Evolutionary conservation across 2,888 invertebrate genomes (phyloP), one percentile per base, ranked within the genome.

Genomic region (Chironomus tentans): DNA sequence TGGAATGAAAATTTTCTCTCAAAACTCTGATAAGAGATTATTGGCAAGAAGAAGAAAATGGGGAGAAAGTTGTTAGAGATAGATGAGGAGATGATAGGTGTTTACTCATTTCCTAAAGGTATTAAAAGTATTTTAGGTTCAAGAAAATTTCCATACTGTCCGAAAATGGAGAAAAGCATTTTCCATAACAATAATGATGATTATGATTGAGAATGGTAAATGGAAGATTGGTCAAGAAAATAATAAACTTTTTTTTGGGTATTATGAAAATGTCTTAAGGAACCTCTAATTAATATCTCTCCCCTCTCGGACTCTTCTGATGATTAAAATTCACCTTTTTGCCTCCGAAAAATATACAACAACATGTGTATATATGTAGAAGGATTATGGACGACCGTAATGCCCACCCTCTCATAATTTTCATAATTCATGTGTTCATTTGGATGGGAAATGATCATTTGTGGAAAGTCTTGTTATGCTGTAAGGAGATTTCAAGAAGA

Each of bases 211-310:
- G 22, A 65, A 24, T 10, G 10, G 62, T 15, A 62, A n/a, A 13
- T 24, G 24, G n/a, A 62, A 12, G 62, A 22, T 62, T 65, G 21
- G 65, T 21, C 24, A 21, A 65, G 22, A 65, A 38, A 38, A 38
- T 38, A 38, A 38, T 38, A 38, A 38, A 38, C 21, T 6, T 22
- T 21, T 62, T 22, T 65, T 65, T 22, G 38, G 28, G 28, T 1
- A 5, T 22, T 24, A 22, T 22, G 12, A 21, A 65, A 18, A 18
- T 56, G 56, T 15, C 21, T 46, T 38, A 72, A 56, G 73, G n/a
- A 68, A 68, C 46, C 74, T 38, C 74, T 74, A 74, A 74, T 74
- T 74, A 74, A 74, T 74, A 74, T 74, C 68, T 56, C 18, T 56
- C 56, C 56, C n/a, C 15, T 65, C 65, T 21, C 21, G 56, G n/a